Evolutionary conservation across 1,140 invertebrate genomes (phyloP).

Genomic region (Bombus breviceps): DNA sequence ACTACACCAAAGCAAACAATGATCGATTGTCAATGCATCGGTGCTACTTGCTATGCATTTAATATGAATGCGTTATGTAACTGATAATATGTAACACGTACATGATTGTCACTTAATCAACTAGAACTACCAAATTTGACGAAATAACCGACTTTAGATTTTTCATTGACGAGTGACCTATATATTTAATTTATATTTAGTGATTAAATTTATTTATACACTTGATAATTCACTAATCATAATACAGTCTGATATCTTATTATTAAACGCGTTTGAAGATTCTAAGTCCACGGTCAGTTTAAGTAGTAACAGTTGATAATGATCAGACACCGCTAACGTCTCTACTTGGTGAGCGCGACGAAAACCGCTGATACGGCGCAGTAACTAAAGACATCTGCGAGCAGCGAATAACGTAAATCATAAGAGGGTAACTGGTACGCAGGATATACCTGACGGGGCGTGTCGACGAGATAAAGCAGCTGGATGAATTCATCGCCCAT

Average conservation of each 20-base stretch:
- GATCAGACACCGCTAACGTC: not conserved
- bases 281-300: not conserved
- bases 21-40: no score
- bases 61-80: no score
- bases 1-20: no score
- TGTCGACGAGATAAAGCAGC: slow-evolving; percentile 46
- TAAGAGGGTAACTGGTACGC: not conserved
- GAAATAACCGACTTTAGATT: not conserved
- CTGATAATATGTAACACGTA: no score
- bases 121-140: no score
- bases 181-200: no score
- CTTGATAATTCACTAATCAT: no score
- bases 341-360: not conserved
- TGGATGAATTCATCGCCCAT: slow-evolving; percentile 60
- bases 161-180: no score
- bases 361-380: not conserved
- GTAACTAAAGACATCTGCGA: slow-evolving; percentile 8
- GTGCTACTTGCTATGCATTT: no score
- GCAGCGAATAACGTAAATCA: not conserved
- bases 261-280: not conserved
- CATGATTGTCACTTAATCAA: no score
- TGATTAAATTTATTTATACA: no score
- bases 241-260: not conserved
- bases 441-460: not conserved
- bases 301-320: not conserved